phyloP scores from a whole-genome alignment of 1,140 invertebrate species.

The Diploscapter pachys region DNA sequence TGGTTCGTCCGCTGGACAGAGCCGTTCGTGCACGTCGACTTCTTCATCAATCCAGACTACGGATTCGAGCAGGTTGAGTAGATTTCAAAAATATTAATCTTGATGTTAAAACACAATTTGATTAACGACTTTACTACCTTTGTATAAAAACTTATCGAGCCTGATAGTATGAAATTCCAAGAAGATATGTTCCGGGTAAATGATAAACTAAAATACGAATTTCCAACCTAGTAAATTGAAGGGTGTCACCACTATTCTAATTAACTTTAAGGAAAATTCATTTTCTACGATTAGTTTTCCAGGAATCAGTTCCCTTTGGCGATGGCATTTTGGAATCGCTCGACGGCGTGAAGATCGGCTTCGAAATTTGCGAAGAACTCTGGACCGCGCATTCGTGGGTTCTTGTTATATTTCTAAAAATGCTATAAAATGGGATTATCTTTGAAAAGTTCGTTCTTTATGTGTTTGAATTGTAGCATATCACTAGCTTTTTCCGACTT shows the following conservation, averaged over 20 bases:
- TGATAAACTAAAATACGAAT: neutral
- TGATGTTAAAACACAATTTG: slow-evolving; percentile 1
- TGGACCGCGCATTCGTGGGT: slow-evolving; percentile 80
- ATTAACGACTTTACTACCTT: neutral
- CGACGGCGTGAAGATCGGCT: slow-evolving; percentile 85
- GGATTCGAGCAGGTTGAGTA: slow-evolving; percentile 46
- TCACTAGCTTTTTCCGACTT: no score
- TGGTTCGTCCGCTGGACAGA: slow-evolving; percentile 95
- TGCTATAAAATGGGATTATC: no score
- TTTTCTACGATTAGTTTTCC: slow-evolving; percentile 22
- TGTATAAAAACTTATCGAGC: no score
- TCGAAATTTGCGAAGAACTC: slow-evolving; percentile 97
- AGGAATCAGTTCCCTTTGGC: slow-evolving; percentile 80
- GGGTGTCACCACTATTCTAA: neutral
- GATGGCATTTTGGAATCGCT: slow-evolving; percentile 85
- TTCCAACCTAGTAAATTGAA: neutral
- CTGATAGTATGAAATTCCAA: no score
- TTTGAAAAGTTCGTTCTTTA: slow-evolving; percentile 12
- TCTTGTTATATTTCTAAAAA: neutral
- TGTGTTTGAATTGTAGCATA: no score
- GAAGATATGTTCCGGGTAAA: neutral
- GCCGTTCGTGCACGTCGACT: slow-evolving; percentile 44
- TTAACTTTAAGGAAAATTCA: slow-evolving; percentile 4
- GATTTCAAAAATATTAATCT: neutral
- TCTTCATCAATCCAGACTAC: slow-evolving; percentile 35